Evolutionary conservation across 1,140 invertebrate species (phyloP).

Genomic region (Branchinecta lindahli): DNA sequence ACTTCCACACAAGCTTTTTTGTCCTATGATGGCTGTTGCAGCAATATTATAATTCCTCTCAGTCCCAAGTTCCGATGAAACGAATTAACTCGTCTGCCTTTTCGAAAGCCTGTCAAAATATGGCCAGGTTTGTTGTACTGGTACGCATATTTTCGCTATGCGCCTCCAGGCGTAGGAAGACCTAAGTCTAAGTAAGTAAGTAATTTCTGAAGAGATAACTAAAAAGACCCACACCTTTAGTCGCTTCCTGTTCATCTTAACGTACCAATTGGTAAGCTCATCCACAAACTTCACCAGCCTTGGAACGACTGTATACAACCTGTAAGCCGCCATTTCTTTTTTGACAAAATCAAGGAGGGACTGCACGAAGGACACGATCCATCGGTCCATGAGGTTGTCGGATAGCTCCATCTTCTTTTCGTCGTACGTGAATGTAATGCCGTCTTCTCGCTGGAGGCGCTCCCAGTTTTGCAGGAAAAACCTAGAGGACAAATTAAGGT

Average conservation of each 20-base stretch:
- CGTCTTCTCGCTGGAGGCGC: slow-evolving; percentile 54
- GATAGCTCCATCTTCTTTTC: slow-evolving; percentile 29
- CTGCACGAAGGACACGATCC: slow-evolving; percentile 95
- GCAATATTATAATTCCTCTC: no score
- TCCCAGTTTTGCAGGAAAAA: slow-evolving; percentile 88
- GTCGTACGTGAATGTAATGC: slow-evolving; percentile 32
- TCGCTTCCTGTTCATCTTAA: slow-evolving; percentile 85
- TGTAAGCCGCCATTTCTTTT: slow-evolving; percentile 84
- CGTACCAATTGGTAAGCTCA: slow-evolving; percentile 96
- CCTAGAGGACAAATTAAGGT: no score
- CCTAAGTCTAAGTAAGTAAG: no score
- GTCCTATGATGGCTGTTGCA: no score
- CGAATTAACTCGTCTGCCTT: no score
- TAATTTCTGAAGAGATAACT: no score
- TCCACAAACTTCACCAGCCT: slow-evolving; percentile 89
- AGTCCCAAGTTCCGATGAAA: no score
- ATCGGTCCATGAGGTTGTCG: slow-evolving; percentile 85
- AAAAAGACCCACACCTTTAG: slow-evolving; percentile 40
- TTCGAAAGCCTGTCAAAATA: no score
- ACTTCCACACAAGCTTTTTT: no score
- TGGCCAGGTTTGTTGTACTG: no score
- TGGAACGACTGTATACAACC: slow-evolving; percentile 88
- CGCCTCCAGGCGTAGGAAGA: no score
- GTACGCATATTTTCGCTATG: no score
- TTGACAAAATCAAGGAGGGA: slow-evolving; percentile 73